phyloP scores from a whole-genome alignment of 2,888 invertebrate genomes.

The Augochlorella aurata region DNA sequence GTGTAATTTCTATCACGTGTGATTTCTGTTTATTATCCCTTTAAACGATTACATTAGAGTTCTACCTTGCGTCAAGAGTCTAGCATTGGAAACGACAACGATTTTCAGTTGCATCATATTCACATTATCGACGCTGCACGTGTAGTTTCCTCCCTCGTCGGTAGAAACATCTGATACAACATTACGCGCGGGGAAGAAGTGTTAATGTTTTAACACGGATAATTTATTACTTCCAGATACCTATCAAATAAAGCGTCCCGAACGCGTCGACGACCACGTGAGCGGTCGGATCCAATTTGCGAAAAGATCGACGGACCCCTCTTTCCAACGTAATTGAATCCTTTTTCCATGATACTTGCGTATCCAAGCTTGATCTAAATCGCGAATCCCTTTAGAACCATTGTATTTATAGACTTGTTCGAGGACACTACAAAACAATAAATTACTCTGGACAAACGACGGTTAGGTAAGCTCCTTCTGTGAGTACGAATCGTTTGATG shows the following conservation, averaged over 20 bases:
- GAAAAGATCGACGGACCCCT: conserved; percentile 75
- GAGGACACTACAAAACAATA: neutral
- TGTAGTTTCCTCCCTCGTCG: conserved; percentile 87
- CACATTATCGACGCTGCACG: conserved; percentile 86
- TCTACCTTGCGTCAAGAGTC: conserved; percentile 83
- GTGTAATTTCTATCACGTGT: neutral
- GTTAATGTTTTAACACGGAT: neutral
- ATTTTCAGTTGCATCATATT: conserved; percentile 83
- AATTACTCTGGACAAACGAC: conserved; percentile 84
- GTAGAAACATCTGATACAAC: conserved; percentile 83
- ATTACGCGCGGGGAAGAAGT: neutral
- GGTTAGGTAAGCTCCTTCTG: conserved; percentile 84
- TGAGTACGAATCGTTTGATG: conserved; percentile 82
- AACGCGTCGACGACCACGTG: conserved; percentile 84
- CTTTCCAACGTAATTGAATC: conserved; percentile 82
- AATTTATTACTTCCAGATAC: conserved; percentile 35
- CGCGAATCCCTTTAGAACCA: neutral
- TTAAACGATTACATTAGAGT: neutral
- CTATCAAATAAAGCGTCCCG: conserved; percentile 83
- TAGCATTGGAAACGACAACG: conserved; percentile 83
- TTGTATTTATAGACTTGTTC: neutral
- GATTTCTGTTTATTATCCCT: neutral
- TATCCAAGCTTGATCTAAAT: conserved; percentile 81
- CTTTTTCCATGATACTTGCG: conserved; percentile 84
- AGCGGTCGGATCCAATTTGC: conserved; percentile 80